phyloP scores from a whole-genome alignment of 2,113 vertebrate species.

The Colius striatus region DNA sequence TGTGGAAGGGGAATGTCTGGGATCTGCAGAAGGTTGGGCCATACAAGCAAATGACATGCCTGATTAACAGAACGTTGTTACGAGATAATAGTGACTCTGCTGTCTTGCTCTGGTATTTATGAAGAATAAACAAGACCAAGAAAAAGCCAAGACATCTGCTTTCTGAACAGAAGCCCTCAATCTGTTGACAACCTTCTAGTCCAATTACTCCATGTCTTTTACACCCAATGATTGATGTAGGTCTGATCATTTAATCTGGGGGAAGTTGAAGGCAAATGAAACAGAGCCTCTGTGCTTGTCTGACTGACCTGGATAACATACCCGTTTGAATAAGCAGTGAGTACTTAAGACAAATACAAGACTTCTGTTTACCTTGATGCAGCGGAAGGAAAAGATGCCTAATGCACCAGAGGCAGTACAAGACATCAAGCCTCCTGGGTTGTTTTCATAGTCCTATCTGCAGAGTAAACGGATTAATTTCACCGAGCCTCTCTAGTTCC shows the following conservation, averaged over 20 bases:
- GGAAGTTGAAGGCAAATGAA: background rate
- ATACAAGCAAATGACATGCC: constrained; percentile 30
- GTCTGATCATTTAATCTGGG: background rate
- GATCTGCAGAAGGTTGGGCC: constrained; percentile 31
- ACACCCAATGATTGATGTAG: background rate
- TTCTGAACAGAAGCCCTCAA: constrained; percentile 25
- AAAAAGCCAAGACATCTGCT: constrained; percentile 33
- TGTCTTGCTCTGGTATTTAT: constrained; percentile 44
- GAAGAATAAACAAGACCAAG: constrained; percentile 45
- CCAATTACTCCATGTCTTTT: constrained; percentile 8
- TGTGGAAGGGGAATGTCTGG: constrained; percentile 9
- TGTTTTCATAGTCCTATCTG: background rate
- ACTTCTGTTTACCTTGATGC: background rate
- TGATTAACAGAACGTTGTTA: constrained; percentile 40
- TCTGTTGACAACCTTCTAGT: constrained; percentile 5
- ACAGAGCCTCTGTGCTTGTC: background rate
- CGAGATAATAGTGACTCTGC: constrained; percentile 10
- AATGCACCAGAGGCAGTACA: accelerated
- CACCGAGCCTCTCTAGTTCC: background rate
- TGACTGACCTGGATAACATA: background rate
- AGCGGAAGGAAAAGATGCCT: background rate
- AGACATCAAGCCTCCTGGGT: background rate
- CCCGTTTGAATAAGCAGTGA: background rate
- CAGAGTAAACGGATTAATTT: background rate
- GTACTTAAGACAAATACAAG: background rate